Conservation (phyloP, 2,888 invertebrate genomes). For the Chrysolina haemoptera region DNA sequence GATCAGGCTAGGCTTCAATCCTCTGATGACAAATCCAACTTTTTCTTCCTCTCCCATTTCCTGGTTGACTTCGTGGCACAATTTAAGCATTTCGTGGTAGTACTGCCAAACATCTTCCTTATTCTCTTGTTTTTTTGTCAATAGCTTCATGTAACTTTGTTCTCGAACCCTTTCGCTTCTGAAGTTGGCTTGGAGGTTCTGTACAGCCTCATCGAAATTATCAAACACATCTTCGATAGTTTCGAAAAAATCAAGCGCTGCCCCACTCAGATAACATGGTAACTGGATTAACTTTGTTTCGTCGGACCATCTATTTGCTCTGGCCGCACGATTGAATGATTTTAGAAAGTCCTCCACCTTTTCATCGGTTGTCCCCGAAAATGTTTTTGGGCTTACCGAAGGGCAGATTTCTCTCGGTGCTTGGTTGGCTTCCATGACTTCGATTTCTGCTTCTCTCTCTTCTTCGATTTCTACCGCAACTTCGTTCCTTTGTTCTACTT, state of each 20-base stretch:
- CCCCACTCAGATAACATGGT: conserved; percentile 7
- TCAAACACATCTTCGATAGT: conserved; percentile 1
- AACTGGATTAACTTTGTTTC: conserved; percentile 5
- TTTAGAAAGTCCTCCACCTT: conserved; percentile 5
- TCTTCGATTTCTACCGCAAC: too few relatives aligned
- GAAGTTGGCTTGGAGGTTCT: background rate
- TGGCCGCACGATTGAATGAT: conserved; percentile 4
- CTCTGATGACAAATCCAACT: too few relatives aligned
- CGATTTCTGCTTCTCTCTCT: too few relatives aligned
- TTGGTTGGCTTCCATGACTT: too few relatives aligned
- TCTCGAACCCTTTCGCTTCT: background rate
- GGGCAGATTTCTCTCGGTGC: too few relatives aligned
- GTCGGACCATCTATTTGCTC: conserved; percentile 5
- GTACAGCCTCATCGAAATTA: too few relatives aligned
- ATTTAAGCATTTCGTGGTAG: background rate
- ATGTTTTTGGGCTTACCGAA: background rate
- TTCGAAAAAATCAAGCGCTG: conserved; percentile 10
- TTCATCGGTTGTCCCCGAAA: background rate
- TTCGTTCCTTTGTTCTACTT: too few relatives aligned
- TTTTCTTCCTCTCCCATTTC: too few relatives aligned
- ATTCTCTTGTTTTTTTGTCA: background rate
- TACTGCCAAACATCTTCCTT: background rate
- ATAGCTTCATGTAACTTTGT: background rate
- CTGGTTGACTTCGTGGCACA: too few relatives aligned
- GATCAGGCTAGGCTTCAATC: background rate